Conservation (phyloP, 2,113 vertebrate species). For the Dendropsophus ebraccatus region DNA sequence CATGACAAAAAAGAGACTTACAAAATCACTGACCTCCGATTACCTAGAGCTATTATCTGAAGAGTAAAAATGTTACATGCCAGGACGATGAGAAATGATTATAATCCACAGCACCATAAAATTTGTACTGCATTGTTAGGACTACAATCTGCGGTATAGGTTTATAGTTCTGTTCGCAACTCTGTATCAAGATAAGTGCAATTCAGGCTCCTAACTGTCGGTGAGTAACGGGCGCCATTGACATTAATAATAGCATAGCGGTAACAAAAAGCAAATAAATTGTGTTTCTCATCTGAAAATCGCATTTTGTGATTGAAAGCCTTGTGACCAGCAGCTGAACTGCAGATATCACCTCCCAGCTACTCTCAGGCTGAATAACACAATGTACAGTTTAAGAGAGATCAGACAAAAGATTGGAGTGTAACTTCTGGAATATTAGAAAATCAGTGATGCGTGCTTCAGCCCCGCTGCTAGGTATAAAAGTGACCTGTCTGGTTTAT, state of each 20-base stretch:
- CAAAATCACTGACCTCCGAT: not conserved
- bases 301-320: constrained; percentile 25
- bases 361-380: not conserved
- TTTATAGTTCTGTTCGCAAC: not conserved
- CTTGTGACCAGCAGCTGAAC: not conserved
- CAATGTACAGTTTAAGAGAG: constrained; percentile 35
- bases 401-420: constrained; percentile 52
- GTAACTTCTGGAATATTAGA: constrained; percentile 27
- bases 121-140: not conserved
- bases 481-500: not conserved
- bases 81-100: not conserved
- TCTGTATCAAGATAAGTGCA: not conserved
- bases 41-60: not conserved
- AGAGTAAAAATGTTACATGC: not conserved
- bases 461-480: not conserved
- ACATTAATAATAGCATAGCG: constrained; percentile 20
- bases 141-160: not conserved
- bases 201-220: not conserved
- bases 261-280: not conserved
- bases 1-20: not conserved
- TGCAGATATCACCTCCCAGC: constrained; percentile 9
- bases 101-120: not conserved
- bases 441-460: not conserved
- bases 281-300: constrained; percentile 32
- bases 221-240: constrained; percentile 7